Evolutionary conservation across 2,888 invertebrate species (phyloP), one percentile per base, ranked within the genome.

Genomic region (Lithophane ornitopus): DNA sequence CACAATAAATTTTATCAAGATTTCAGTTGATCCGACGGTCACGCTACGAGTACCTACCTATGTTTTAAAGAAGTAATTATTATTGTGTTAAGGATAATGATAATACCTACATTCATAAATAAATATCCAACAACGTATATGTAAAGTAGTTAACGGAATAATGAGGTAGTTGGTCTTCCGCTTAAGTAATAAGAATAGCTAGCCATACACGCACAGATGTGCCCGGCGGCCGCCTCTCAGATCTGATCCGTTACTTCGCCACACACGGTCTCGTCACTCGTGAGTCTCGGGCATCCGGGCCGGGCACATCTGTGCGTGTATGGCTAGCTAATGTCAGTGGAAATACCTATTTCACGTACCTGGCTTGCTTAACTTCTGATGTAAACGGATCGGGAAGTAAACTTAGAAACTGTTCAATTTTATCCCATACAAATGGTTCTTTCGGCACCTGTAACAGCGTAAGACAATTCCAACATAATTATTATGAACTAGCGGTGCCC

Each of bases 381-480:
- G 97, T 95, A 94, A 98, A 98, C 79, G 95, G 94, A 84, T 97
- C 97, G 73, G 98, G 98, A 88, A 98, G 97, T 86, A 98, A 96
- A 91, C 97, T 94, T 85, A 98, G 95, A 94, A 98, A 98, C 90
- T 97, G 97, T 89, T 98, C 97, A 74, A 97, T 94, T 94, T 98
- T 98, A 69, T 97, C 97, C 98, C 98, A 99, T 77, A 99, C 94
- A 91, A 97, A 97, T 56, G 98, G 97, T 89, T 97, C 96, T 84
- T 95, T 95, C 70, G 92, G 91, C 70, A 96, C 92, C 93, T 97
- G 93, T 68, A 80, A 82, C 78, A 82, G 71, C n/a, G 46, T 59
- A 65, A 72, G 19, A 67, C 49, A 22, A 52, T 66, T 66, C 52
- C 34, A 22, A 22, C 9, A 28, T 66, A 66, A 49, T 34, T 66